Base-by-base conservation (phyloP, 2,888 invertebrate species). In the Heterodera filipjevi region DNA sequence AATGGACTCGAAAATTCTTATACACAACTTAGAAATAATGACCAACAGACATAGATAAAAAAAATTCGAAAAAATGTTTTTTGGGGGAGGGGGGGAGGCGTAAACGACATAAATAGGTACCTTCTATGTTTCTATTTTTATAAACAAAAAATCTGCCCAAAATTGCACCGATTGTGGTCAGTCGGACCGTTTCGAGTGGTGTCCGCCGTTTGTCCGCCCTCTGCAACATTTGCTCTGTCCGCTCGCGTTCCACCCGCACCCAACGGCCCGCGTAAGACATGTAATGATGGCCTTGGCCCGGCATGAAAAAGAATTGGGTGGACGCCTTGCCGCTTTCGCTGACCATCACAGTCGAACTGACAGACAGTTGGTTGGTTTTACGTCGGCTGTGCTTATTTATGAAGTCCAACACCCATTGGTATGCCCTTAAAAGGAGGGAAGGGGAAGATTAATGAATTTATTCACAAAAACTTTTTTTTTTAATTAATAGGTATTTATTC, bases 171-270 rank as follows among this genome's bases (percentile, higher is more conserved):
- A 66, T n/a, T 66, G 88, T 89, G 19, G 86, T 87, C 59, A 89
- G 82, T 5, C 88, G 87, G 44, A 89, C 87, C 1, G 88, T 89
- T 80, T 89, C 89, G 66, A 89, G 81, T 0, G 89, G 86, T 3
- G 84, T 87, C n/a, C 75, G n/a, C 5, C 87, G 83, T 35, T 82
- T 66, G 14, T 87, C 87, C 49, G 84, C 84, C 53, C 75, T 71
- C 39, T 83, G 77, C 75, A 88, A 85, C 6, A 83, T 82, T 77
- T 88, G 88, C 66, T 87, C 85, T 73, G 89, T 86, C 8, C 88
- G 82, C 39, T 86, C 83, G 30, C 88, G 76, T 76, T 89, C 88
- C 53, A 84, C 85, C 46, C 83, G 78, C 22, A 84, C 76, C 73
- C 66, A 77, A 19, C 84, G 81, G 33, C 81, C 84, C 39, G 85